phyloP scores from a whole-genome alignment of 2,113 vertebrate genomes.

The Uropsilus gracilis region DNA sequence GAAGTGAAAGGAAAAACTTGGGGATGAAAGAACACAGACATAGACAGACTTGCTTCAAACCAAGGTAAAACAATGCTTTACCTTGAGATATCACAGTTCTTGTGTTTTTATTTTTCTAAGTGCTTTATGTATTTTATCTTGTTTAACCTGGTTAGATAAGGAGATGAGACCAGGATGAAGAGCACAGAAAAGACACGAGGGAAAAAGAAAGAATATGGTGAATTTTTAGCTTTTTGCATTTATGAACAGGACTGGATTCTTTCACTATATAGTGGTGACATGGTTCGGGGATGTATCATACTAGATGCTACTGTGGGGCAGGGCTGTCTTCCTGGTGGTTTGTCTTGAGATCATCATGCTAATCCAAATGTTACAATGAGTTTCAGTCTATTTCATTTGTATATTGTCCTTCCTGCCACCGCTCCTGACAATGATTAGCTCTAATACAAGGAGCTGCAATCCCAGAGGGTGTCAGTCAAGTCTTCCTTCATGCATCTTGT shows the following conservation, averaged over 20 bases:
- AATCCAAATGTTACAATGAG: not conserved
- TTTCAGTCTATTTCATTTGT: not conserved
- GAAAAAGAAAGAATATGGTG: not conserved
- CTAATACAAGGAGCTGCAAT: not conserved
- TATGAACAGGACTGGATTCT: not conserved
- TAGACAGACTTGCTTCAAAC: not conserved
- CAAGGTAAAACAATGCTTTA: not conserved
- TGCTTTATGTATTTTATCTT: no score
- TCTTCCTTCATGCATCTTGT: not conserved
- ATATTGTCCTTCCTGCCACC: not conserved
- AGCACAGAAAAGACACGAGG: not conserved
- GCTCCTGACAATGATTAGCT: not conserved
- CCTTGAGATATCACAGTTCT: not conserved
- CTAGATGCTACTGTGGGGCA: not conserved
- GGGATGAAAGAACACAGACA: not conserved
- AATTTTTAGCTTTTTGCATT: not conserved
- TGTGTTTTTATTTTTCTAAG: not conserved
- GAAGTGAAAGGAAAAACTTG: not conserved
- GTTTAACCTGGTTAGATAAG: not conserved
- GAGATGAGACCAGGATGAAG: not conserved
- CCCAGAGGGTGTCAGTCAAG: not conserved
- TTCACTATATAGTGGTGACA: not conserved
- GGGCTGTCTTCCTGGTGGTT: not conserved
- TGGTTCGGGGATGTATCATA: not conserved
- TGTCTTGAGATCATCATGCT: not conserved